Percentiles rank a stretch among this genome's conserved stretches.
phyloP scores from a whole-genome alignment of 1,140 invertebrate species.

The Octopus bimaculoides region DNA sequence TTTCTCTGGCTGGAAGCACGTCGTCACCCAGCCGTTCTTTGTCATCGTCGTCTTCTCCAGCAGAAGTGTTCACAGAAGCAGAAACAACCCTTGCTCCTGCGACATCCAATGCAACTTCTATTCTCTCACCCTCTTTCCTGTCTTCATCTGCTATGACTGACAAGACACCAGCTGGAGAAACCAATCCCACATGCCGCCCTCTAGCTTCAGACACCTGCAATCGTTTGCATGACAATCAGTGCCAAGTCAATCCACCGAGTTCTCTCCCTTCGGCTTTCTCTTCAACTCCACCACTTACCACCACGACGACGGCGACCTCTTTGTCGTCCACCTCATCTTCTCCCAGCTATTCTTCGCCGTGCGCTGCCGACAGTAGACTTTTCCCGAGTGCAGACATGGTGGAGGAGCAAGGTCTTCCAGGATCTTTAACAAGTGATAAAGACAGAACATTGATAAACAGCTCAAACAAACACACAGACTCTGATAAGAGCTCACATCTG shows the following conservation, averaged over 20 bases:
- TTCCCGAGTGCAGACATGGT: background rate
- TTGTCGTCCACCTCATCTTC: background rate
- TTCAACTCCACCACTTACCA: background rate
- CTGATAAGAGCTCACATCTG: background rate
- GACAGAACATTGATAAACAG: conserved; percentile 13
- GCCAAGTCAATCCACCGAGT: no score
- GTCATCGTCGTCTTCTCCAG: background rate
- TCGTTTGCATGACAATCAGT: no score
- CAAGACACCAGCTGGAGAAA: no score
- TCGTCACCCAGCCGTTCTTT: background rate
- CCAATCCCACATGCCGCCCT: no score
- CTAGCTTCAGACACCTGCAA: no score
- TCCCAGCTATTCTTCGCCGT: background rate
- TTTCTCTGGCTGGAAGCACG: background rate
- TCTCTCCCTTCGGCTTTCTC: background rate
- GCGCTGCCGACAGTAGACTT: background rate
- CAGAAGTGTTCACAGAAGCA: background rate
- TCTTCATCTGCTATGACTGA: no score
- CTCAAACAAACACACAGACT: background rate
- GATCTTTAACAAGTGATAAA: background rate
- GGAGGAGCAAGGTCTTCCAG: background rate
- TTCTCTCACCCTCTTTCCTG: background rate
- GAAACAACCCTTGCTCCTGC: background rate
- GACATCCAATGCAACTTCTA: background rate
- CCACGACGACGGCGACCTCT: background rate